Conservation (phyloP, 2,797 vertebrate species). For the Cottoperca gobio region DNA sequence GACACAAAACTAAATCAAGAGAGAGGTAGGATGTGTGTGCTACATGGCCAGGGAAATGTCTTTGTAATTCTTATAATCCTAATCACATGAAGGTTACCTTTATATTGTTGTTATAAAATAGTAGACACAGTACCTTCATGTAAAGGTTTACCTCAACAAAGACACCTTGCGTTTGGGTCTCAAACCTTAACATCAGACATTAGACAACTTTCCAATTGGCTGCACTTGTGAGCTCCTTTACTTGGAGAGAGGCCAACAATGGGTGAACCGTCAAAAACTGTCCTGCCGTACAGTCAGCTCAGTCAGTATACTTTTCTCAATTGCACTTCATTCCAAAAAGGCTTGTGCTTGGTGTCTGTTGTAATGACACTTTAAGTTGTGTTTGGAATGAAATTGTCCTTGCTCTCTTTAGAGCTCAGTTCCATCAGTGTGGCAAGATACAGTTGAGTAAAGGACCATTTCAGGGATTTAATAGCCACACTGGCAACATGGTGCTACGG, state of each 20-base stretch:
- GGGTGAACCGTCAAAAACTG: conserved; percentile 50
- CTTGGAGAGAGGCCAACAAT: conserved; percentile 39
- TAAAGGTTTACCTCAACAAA: conserved; percentile 6
- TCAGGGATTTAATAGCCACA: neutral
- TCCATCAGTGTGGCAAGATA: neutral
- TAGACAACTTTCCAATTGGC: conserved; percentile 56
- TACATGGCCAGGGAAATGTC: neutral
- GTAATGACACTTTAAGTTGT: conserved; percentile 23
- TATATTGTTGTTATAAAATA: neutral
- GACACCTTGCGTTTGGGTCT: conserved; percentile 48
- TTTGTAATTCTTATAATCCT: neutral
- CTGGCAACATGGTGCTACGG: too few species aligned
- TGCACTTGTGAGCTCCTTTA: conserved; percentile 40
- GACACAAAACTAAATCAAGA: conserved; percentile 35
- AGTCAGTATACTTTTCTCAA: conserved; percentile 40
- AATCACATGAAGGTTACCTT: neutral
- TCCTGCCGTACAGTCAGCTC: conserved; percentile 27
- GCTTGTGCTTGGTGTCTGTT: conserved; percentile 10
- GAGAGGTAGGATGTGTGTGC: neutral
- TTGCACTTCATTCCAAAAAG: conserved; percentile 27
- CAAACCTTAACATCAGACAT: conserved; percentile 32
- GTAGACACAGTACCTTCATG: neutral
- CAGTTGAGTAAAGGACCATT: conserved; percentile 18
- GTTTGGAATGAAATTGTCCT: conserved; percentile 18
- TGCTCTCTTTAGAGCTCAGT: neutral